Evolutionary conservation across 64 coral and sea anemone genomes (phyloP).

Genomic region (Stichodactyla helianthus): DNA sequence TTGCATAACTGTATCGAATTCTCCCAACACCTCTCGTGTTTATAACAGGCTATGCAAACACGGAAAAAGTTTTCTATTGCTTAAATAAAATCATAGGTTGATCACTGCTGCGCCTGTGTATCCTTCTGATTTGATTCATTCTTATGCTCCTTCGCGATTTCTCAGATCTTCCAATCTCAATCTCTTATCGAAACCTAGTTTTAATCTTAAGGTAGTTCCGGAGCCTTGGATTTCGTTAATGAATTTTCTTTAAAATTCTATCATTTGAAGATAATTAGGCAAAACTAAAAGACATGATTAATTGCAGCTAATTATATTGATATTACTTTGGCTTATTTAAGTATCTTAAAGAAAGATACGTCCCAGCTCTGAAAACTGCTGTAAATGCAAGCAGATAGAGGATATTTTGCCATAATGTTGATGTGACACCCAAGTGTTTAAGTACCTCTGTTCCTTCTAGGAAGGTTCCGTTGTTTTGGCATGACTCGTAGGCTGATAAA

Average conservation of each 20-base stretch:
- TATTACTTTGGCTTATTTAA: constrained; percentile 68
- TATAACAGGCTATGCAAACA: too few relatives aligned
- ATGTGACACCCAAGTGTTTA: constrained; percentile 42
- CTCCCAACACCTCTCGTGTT: too few relatives aligned
- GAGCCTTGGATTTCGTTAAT: too few relatives aligned
- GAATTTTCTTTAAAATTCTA: too few relatives aligned
- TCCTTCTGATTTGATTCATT: not conserved
- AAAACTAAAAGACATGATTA: too few relatives aligned
- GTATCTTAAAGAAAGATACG: constrained; percentile 73
- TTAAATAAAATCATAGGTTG: too few relatives aligned
- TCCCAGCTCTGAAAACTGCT: constrained; percentile 50
- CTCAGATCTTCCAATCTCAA: not conserved
- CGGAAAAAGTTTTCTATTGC: too few relatives aligned
- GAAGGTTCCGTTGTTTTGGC: constrained; percentile 61
- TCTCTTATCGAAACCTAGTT: not conserved
- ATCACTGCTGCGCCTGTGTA: too few relatives aligned
- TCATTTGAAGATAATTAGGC: too few relatives aligned
- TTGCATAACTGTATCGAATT: too few relatives aligned
- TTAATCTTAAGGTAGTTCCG: not conserved
- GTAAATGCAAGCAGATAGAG: constrained; percentile 41
- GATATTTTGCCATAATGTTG: constrained; percentile 65
- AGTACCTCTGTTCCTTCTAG: constrained; percentile 61
- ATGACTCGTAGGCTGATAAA: constrained; percentile 45
- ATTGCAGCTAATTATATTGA: too few relatives aligned
- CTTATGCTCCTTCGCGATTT: not conserved